A percentile compares a stretch with the other conserved stretches of the same genome.
These are phyloP conservation scores for Andrena camellia DNA, from an alignment of 2,888 invertebrate genomes.

Conservation along the genomic window DNA sequence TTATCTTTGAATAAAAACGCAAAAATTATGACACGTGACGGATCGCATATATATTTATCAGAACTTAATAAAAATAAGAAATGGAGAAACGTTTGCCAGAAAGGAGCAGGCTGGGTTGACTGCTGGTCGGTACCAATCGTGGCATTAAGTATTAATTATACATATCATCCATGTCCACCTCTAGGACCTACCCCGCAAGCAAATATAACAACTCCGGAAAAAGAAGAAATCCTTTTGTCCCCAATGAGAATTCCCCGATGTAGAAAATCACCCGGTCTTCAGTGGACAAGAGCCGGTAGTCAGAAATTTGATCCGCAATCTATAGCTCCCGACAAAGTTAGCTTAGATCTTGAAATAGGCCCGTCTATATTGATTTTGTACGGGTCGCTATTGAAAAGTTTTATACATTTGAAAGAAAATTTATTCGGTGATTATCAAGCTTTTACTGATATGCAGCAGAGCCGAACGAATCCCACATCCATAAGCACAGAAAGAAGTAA, in stretches of 20 bases:
- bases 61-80: constrained; percentile 87
- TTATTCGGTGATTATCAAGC: constrained; percentile 98
- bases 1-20: constrained; percentile 95
- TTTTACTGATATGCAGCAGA: constrained; percentile 96
- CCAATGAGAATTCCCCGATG: constrained; percentile 96
- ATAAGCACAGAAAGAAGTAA: constrained; percentile 78
- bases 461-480: constrained; percentile 86
- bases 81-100: constrained; percentile 94
- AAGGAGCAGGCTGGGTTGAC: constrained; percentile 94
- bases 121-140: constrained; percentile 98
- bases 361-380: constrained; percentile 96
- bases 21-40: constrained; percentile 93
- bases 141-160: constrained; percentile 95
- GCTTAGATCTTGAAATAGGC: constrained; percentile 96
- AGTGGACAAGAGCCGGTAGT: constrained; percentile 89
- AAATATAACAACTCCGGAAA: constrained; percentile 96
- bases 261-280: constrained; percentile 90
- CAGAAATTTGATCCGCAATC: constrained; percentile 95
- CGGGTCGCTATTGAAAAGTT: constrained; percentile 95
- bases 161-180: constrained; percentile 96
- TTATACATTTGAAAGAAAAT: constrained; percentile 97
- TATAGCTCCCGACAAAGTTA: constrained; percentile 95
- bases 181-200: constrained; percentile 95
- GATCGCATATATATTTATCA: constrained; percentile 87
- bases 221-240: constrained; percentile 95